Conservation (phyloP, 1,140 invertebrate genomes). For the Pinna nobilis region DNA sequence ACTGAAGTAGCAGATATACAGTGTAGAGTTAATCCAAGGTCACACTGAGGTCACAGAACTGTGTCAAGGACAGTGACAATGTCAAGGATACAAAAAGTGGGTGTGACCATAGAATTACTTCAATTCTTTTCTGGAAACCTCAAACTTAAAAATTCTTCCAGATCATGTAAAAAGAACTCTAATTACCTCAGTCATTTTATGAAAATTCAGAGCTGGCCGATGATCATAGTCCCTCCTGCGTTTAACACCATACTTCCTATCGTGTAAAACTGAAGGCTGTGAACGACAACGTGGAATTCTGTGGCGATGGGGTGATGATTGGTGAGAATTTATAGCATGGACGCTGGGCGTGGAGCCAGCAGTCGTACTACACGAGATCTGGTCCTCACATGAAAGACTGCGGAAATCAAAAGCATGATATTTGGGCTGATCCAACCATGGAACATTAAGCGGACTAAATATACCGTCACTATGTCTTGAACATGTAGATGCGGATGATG, state of each 20-base stretch:
- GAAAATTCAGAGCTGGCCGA: conserved; percentile 65
- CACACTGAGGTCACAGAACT: too few relatives aligned
- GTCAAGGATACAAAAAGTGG: too few relatives aligned
- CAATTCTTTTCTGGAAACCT: background rate
- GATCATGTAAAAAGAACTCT: background rate
- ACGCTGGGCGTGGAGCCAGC: conserved; percentile 52
- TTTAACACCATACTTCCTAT: conserved; percentile 66
- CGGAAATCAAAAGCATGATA: conserved; percentile 62
- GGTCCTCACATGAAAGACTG: conserved; percentile 70
- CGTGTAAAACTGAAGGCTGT: conserved; percentile 69
- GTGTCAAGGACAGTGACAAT: too few relatives aligned
- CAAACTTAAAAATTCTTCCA: background rate
- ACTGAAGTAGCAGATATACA: background rate
- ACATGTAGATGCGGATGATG: conserved; percentile 61
- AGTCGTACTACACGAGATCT: conserved; percentile 56
- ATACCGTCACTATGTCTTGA: conserved; percentile 47
- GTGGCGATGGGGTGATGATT: conserved; percentile 52
- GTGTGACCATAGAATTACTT: too few relatives aligned
- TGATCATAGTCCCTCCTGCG: conserved; percentile 61
- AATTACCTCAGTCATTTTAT: conserved; percentile 71
- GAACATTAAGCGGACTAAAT: conserved; percentile 51
- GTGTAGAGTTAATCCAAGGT: background rate
- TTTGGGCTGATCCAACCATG: conserved; percentile 48
- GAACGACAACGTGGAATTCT: conserved; percentile 68
- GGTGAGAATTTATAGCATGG: conserved; percentile 37